Percentiles rank a stretch among this genome's conserved stretches.
phyloP scores from a whole-genome alignment of 2,797 vertebrate genomes.

The Sebastes oblongus region DNA sequence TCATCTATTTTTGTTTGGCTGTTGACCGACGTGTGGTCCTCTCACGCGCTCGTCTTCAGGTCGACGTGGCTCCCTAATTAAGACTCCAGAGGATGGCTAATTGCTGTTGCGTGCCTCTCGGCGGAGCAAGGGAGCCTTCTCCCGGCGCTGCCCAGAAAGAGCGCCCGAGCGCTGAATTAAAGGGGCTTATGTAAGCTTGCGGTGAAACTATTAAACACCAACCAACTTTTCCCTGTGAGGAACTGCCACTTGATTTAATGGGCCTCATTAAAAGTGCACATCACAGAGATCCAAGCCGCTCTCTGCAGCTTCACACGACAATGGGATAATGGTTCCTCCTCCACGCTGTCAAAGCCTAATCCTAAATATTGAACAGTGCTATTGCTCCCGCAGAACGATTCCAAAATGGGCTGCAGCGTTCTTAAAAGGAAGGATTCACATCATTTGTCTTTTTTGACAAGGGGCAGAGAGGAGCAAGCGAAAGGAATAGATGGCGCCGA shows the following conservation, averaged over 20 bases:
- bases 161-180: constrained; percentile 75
- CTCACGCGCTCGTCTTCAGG: constrained; percentile 78
- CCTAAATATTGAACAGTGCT: constrained; percentile 67
- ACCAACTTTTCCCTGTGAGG: constrained; percentile 82
- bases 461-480: constrained; percentile 53
- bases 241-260: constrained; percentile 85
- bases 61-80: constrained; percentile 84
- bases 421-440: constrained; percentile 64
- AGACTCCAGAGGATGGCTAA: constrained; percentile 86
- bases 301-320: constrained; percentile 69
- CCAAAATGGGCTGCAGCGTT: constrained; percentile 49
- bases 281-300: constrained; percentile 75
- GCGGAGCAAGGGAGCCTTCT: constrained; percentile 78
- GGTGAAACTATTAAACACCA: constrained; percentile 83
- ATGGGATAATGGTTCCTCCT: constrained; percentile 71
- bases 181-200: constrained; percentile 83
- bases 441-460: constrained; percentile 75
- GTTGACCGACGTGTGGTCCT: constrained; percentile 83
- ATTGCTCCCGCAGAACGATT: constrained; percentile 46
- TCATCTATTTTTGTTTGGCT: constrained; percentile 85
- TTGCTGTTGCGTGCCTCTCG: constrained; percentile 83
- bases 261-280: constrained; percentile 86
- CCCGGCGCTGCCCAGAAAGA: constrained; percentile 78
- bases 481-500: constrained; percentile 48
- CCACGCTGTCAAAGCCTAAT: constrained; percentile 68